Percentiles rank a stretch among this genome's conserved stretches.
Conservation (phyloP, 1,140 invertebrate species). For the Galendromus occidentalis region DNA sequence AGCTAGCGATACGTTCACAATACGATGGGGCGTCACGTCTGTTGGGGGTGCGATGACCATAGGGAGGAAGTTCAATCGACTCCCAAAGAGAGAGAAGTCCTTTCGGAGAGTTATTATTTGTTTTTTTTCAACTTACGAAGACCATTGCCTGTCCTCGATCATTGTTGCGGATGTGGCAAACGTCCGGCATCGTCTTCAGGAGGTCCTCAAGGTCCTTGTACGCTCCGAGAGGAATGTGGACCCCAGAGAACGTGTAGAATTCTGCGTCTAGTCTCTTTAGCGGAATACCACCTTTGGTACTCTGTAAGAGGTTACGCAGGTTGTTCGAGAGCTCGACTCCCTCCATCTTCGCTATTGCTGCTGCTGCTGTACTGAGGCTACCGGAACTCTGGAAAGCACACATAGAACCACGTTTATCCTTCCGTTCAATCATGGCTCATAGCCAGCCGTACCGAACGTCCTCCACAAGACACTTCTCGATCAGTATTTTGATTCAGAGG, state of each 20-base stretch:
- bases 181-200: constrained; percentile 6
- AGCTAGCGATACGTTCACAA: too few relatives aligned
- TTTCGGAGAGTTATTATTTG: too few relatives aligned
- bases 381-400: neutral
- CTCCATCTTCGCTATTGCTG: neutral
- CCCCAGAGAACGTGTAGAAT: constrained; percentile 5
- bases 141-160: neutral
- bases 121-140: neutral
- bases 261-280: constrained; percentile 1
- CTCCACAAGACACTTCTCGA: neutral
- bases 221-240: neutral
- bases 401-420: neutral
- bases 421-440: neutral
- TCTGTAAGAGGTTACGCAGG: neutral
- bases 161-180: neutral
- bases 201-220: neutral
- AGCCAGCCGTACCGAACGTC: neutral
- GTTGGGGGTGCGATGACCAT: too few relatives aligned
- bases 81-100: too few relatives aligned
- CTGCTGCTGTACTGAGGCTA: neutral
- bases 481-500: neutral
- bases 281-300: constrained; percentile 2
- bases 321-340: neutral
- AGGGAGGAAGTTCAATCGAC: too few relatives aligned
- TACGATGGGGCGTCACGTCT: too few relatives aligned